Evolutionary conservation across 2,797 vertebrate genomes (phyloP).

Genomic region (Serranus cabrilla): DNA sequence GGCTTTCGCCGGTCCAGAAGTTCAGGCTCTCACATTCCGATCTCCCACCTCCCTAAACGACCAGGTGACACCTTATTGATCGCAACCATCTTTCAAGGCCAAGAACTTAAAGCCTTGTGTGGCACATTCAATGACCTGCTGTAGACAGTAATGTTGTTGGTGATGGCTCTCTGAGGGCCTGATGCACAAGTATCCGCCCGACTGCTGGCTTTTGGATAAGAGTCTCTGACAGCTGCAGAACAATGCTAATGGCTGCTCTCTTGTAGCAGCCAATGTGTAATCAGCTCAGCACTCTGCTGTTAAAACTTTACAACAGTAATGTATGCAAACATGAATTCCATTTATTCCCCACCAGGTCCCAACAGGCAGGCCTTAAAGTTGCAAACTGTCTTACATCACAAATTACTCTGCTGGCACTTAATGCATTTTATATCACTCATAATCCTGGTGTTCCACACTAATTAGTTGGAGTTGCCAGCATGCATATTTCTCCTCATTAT

Average conservation of each 20-base stretch:
- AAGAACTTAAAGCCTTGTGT: constrained; percentile 72
- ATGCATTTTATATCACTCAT: constrained; percentile 86
- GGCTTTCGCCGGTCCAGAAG: constrained; percentile 46
- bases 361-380: constrained; percentile 84
- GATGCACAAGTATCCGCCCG: constrained; percentile 58
- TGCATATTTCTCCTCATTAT: constrained; percentile 81
- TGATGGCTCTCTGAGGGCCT: constrained; percentile 68
- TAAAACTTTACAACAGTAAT: constrained; percentile 83
- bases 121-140: constrained; percentile 80
- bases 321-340: constrained; percentile 85
- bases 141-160: constrained; percentile 75
- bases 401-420: constrained; percentile 80
- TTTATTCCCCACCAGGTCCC: constrained; percentile 84
- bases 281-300: constrained; percentile 79
- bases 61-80: constrained; percentile 81
- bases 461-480: constrained; percentile 82
- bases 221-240: constrained; percentile 82
- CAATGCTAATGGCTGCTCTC: constrained; percentile 80
- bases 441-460: constrained; percentile 85
- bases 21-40: constrained; percentile 56
- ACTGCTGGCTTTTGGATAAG: constrained; percentile 75
- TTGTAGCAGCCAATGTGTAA: constrained; percentile 78
- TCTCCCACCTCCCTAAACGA: constrained; percentile 64
- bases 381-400: constrained; percentile 84
- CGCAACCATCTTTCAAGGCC: constrained; percentile 75